Evolutionary conservation across 2,888 invertebrate genomes (phyloP), one percentile per base, ranked within the genome.

Genomic region (Limulus polyphemus): DNA sequence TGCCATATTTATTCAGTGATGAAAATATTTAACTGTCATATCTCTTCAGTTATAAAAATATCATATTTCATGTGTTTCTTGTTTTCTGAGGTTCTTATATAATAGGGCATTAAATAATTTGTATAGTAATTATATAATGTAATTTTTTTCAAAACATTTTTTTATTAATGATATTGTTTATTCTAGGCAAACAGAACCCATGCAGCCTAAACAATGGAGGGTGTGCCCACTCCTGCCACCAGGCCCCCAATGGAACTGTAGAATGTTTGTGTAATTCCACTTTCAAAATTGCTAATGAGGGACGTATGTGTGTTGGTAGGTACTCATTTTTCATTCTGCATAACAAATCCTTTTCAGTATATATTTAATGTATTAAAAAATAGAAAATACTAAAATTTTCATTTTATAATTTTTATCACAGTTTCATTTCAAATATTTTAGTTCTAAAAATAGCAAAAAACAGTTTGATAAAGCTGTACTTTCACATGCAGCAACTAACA

Each of bases 151-250:
- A 32, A 32, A 4, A 32, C 32, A 32, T 32, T 32, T 32, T 32
- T 32, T 2, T 32, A 4, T 32, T 32, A 32, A 32, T 32, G 32
- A 32, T 4, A 32, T 32, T 32, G 32, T 32, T 32, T 32, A 65
- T 62, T 62, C 55, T 55, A 65, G 65, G 65, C 52, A 61, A 65
- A 59, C 81, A 83, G 0, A 90, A 91, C 77, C 84, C 88, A 0
- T 99, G 98, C 75, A 83, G 83, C 16, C 86, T 90, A 49, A 89
- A 87, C 73, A 82, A 82, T 71, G 98, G 98, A 69, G 98, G 98
- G 0, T 98, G 98, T 75, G 90, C 91, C 0, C 88, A 94, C 71
- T 88, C 89, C 68, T 97, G 97, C 73, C 93, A 93, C 74, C 92
- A 93, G 0, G 89, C 85, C 0, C 83, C 85, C 0, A 88, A 92